phyloP scores from a whole-genome alignment of 2,113 vertebrate genomes.

The Thinocorus orbignyianus region DNA sequence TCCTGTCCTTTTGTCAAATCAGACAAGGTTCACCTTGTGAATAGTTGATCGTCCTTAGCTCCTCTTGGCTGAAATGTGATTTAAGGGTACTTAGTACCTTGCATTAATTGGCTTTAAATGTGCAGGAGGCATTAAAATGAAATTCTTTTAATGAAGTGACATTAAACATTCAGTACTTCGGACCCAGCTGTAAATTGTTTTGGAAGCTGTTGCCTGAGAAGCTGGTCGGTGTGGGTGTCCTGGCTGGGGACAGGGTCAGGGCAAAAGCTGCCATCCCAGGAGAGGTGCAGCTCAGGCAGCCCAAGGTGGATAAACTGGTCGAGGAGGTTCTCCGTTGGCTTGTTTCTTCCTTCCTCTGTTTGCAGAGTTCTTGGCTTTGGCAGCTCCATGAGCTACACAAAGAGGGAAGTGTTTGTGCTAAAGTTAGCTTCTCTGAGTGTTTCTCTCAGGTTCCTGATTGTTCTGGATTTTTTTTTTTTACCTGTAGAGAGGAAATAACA shows the following conservation, averaged over 20 bases:
- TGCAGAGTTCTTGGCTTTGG: constrained; percentile 1
- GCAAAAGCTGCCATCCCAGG: constrained; percentile 16
- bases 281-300: not conserved
- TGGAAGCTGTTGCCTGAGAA: not conserved
- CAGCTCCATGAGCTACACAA: constrained; percentile 27
- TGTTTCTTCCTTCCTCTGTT: not conserved
- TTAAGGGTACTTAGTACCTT: not conserved
- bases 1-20: not conserved
- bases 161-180: not conserved
- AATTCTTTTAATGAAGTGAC: constrained; percentile 46
- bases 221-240: not conserved
- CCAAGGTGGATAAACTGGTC: constrained; percentile 30
- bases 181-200: not conserved
- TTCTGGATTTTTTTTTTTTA: not conserved
- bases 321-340: not conserved
- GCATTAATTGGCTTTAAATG: constrained; percentile 18
- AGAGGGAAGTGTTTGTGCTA: constrained; percentile 33
- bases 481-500: not conserved
- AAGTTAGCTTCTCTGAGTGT: not conserved
- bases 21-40: not conserved
- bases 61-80: not conserved
- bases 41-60: not conserved
- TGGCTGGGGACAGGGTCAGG: not conserved
- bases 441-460: not conserved
- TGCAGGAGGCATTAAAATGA: constrained; percentile 30